These are phyloP conservation scores for Microctenopoma lineatum DNA, from an alignment of 2,797 vertebrate genomes.

Conservation along the genomic window DNA sequence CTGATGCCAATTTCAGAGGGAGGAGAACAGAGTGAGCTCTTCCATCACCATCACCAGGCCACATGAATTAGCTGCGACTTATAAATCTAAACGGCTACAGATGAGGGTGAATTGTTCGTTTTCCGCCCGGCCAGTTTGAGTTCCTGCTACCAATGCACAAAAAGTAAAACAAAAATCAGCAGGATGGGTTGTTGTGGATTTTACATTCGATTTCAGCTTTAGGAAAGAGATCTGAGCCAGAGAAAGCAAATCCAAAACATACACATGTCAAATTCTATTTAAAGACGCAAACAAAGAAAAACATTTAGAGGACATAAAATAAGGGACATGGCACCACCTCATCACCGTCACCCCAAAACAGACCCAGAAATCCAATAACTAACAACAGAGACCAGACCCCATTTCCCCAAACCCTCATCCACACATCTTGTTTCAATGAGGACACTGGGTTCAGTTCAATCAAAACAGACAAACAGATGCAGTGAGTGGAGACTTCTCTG, in stretches of 20 bases:
- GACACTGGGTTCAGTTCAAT: slow-evolving; percentile 12
- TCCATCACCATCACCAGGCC: slow-evolving; percentile 43
- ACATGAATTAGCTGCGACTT: slow-evolving; percentile 53
- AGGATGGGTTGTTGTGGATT: not conserved
- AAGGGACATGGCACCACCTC: not conserved
- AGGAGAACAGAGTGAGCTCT: slow-evolving; percentile 36
- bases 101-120: slow-evolving; percentile 48
- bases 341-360: slow-evolving; percentile 20
- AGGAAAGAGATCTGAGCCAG: slow-evolving; percentile 12
- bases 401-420: slow-evolving; percentile 17
- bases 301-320: not conserved
- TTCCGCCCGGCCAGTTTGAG: slow-evolving; percentile 21
- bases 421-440: slow-evolving; percentile 57
- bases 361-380: slow-evolving; percentile 6
- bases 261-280: not conserved
- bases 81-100: slow-evolving; percentile 55
- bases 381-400: slow-evolving; percentile 37
- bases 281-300: not conserved
- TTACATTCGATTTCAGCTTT: slow-evolving; percentile 15
- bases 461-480: slow-evolving; percentile 51
- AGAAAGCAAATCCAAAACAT: not conserved
- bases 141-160: slow-evolving; percentile 12
- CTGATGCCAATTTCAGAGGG: slow-evolving; percentile 25
- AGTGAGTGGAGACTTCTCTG: slow-evolving; percentile 11
- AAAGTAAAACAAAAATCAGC: not conserved